Percentiles rank a stretch among this genome's conserved stretches.
phyloP scores from a whole-genome alignment of 2,888 invertebrate species.

The Spialia ferax region DNA sequence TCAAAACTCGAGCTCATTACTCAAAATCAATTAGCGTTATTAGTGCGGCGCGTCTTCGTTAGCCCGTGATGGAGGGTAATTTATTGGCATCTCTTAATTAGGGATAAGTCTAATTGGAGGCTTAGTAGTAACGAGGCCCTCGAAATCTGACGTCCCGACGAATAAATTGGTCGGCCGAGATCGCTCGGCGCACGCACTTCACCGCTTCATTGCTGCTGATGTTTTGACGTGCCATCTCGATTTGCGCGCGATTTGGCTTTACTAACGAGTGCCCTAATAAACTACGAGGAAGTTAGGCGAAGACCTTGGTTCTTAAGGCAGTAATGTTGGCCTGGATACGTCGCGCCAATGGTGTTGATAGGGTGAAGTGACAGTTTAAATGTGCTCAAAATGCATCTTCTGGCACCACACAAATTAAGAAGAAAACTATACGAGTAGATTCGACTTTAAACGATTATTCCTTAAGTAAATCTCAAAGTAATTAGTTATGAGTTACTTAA shows the following conservation, averaged over 20 bases:
- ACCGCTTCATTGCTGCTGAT: slow-evolving; percentile 70
- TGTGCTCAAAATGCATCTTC: too few relatives aligned
- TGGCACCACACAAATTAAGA: too few relatives aligned
- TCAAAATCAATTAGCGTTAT: slow-evolving; percentile 87
- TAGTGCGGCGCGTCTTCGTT: slow-evolving; percentile 86
- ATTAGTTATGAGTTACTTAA: too few relatives aligned
- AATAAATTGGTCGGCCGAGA: slow-evolving; percentile 82
- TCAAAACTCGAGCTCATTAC: slow-evolving; percentile 86
- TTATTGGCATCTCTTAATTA: slow-evolving; percentile 88
- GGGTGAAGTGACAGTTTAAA: too few relatives aligned
- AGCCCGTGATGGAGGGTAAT: slow-evolving; percentile 87
- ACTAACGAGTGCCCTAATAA: slow-evolving; percentile 27
- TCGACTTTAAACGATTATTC: too few relatives aligned
- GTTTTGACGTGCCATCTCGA: slow-evolving; percentile 67
- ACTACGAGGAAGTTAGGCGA: neutral
- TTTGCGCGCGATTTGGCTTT: slow-evolving; percentile 32
- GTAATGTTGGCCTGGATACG: neutral
- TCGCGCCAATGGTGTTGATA: neutral
- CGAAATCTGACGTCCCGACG: slow-evolving; percentile 86
- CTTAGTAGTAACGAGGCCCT: slow-evolving; percentile 87
- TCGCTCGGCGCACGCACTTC: slow-evolving; percentile 65
- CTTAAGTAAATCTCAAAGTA: too few relatives aligned
- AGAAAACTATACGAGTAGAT: too few relatives aligned
- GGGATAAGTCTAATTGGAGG: slow-evolving; percentile 88
- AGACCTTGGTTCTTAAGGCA: neutral